Percentiles rank a stretch among this genome's conserved stretches.
phyloP scores from a whole-genome alignment of 2,888 invertebrate genomes.

The Esperia sulphurella region DNA sequence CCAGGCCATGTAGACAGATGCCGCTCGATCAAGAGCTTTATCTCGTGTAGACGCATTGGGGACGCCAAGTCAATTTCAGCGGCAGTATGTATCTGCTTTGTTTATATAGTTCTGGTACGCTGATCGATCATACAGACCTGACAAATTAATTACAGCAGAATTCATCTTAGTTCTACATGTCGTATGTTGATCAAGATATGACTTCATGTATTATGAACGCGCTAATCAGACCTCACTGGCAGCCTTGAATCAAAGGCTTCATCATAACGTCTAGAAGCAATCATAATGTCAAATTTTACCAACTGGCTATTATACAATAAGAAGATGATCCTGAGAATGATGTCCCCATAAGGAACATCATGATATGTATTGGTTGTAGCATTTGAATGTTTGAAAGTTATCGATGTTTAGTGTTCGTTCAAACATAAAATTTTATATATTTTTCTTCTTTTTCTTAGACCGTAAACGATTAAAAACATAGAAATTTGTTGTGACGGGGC shows the following conservation, averaged over 20 bases:
- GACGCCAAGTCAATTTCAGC: not conserved
- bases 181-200: not conserved
- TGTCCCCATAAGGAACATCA: too few species aligned
- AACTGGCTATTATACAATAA: too few species aligned
- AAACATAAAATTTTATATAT: too few species aligned
- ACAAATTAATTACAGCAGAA: not conserved
- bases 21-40: slow-evolving; percentile 29
- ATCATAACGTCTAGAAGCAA: slow-evolving; percentile 31
- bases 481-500: slow-evolving; percentile 27
- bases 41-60: slow-evolving; percentile 9
- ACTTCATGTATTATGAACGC: not conserved
- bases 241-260: slow-evolving; percentile 8
- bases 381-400: too few species aligned
- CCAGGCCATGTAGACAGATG: slow-evolving; percentile 10
- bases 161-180: not conserved
- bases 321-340: too few species aligned
- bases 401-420: too few species aligned
- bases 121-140: too few species aligned
- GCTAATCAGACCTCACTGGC: not conserved
- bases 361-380: too few species aligned
- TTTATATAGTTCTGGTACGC: not conserved
- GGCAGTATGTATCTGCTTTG: not conserved
- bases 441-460: not conserved
- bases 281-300: not conserved
- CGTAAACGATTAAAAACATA: not conserved